phyloP scores from a whole-genome alignment of 2,888 invertebrate species.

The Amiota minor region DNA sequence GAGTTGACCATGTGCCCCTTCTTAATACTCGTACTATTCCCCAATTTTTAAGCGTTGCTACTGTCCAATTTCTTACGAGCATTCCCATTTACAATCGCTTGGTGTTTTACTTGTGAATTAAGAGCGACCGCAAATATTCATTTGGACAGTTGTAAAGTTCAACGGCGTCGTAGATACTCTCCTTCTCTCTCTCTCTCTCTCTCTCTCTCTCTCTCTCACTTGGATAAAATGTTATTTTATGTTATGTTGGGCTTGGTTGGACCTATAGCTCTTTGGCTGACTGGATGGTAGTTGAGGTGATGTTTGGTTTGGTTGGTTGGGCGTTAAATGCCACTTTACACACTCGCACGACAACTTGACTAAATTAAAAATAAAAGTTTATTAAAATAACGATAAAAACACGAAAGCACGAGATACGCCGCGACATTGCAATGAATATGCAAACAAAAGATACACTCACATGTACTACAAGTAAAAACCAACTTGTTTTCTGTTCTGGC shows the following conservation, averaged over 20 bases:
- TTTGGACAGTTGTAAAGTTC: conserved; percentile 73
- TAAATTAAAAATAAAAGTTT: conserved; percentile 70
- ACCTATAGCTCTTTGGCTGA: background rate
- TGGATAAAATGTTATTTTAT: no score
- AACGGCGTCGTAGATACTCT: conserved; percentile 48
- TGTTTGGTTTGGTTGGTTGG: conserved; percentile 30
- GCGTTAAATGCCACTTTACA: conserved; percentile 53
- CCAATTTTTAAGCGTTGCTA: background rate
- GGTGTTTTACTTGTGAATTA: conserved; percentile 73
- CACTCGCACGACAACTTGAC: conserved; percentile 63
- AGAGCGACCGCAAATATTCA: conserved; percentile 74
- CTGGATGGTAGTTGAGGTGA: background rate
- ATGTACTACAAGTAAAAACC: background rate
- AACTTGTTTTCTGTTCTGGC: background rate
- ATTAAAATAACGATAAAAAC: conserved; percentile 62
- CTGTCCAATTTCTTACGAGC: background rate
- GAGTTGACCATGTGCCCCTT: background rate
- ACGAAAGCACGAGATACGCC: conserved; percentile 36
- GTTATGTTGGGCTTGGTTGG: no score
- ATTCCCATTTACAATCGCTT: conserved; percentile 39
- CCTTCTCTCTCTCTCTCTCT: no score
- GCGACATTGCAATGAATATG: conserved; percentile 44
- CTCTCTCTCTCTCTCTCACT: background rate
- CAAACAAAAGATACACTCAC: conserved; percentile 42
- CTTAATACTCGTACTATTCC: background rate